Base-by-base conservation (phyloP, 2,797 vertebrate genomes). In the Fringilla coelebs region DNA sequence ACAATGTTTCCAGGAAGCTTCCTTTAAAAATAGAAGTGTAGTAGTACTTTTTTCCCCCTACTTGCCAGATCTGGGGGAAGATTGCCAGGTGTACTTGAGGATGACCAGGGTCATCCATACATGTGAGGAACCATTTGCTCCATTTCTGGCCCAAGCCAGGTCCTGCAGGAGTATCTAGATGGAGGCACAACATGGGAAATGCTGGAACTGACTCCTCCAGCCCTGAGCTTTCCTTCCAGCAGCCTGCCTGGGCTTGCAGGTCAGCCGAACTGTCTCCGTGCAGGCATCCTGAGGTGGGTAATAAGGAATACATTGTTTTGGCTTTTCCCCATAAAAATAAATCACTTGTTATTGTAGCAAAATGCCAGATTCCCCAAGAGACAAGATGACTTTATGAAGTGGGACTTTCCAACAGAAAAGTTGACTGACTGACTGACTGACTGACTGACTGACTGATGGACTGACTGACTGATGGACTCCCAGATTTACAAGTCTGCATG, bases 41-140 rank as follows among this genome's bases (percentile, higher is more conserved):
- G 6, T 2, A 48, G 21, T 28, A 31, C 41, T 32, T 45, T 57
- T 60, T 45, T 26, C 1, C 5, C 17, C 0, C 5, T 38, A 2
- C 13, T 9, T 46, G 14, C 17, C 20, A 75, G 18, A 49, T 9
- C 9, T 41, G 6, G 5, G 7, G 26, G 67, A 67, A 32, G 21
- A 61, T 24, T 74, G 15, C 8, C 45, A 41, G 10, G 7, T 55
- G 9, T 20, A 28, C 4, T 0, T 28, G 15, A 4, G 9, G 26
- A 45, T 52, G 18, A 63, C 1, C 4, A 63, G 13, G 4, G 9
- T 80, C 32, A 74, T 85, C 41, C 25, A 73, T 24, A 71, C 10
- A 13, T 7, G 5, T 77, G 48, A 61, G 41, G 21, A 83, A 6
- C 5, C 8, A 29, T 49, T 71, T 85, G 13, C 22, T 73, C 55